phyloP scores from a whole-genome alignment of 1,140 invertebrate genomes.

The Araneus ventricosus region DNA sequence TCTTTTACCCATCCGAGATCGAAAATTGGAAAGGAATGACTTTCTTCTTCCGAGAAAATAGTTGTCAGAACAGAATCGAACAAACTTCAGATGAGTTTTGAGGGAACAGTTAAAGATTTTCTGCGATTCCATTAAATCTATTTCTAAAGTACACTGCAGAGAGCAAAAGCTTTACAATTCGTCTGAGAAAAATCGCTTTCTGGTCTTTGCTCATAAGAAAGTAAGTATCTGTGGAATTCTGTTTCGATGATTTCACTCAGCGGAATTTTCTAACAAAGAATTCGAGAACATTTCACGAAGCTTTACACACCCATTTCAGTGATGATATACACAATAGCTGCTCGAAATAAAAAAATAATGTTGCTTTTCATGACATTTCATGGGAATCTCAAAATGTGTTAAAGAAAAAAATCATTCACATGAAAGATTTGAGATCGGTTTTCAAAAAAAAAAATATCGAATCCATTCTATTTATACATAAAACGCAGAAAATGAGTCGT shows the following conservation, averaged over 20 bases:
- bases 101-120: not conserved
- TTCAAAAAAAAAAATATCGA: too few species aligned
- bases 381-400: too few species aligned
- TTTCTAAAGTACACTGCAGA: not conserved
- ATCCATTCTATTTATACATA: too few species aligned
- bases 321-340: too few species aligned
- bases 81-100: conserved; percentile 10
- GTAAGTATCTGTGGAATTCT: not conserved
- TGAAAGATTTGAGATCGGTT: too few species aligned
- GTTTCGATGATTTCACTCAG: not conserved
- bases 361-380: too few species aligned
- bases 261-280: not conserved
- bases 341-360: too few species aligned
- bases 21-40: not conserved
- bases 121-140: not conserved
- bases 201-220: not conserved
- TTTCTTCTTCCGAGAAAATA: not conserved
- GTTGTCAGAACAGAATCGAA: not conserved
- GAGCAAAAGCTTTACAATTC: not conserved
- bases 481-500: too few species aligned
- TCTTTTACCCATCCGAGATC: not conserved
- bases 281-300: not conserved
- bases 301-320: too few species aligned
- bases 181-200: not conserved
- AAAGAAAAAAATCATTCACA: too few species aligned